Evolutionary conservation across 2,888 invertebrate species (phyloP).

Genomic region (Pristionchus mayeri): DNA sequence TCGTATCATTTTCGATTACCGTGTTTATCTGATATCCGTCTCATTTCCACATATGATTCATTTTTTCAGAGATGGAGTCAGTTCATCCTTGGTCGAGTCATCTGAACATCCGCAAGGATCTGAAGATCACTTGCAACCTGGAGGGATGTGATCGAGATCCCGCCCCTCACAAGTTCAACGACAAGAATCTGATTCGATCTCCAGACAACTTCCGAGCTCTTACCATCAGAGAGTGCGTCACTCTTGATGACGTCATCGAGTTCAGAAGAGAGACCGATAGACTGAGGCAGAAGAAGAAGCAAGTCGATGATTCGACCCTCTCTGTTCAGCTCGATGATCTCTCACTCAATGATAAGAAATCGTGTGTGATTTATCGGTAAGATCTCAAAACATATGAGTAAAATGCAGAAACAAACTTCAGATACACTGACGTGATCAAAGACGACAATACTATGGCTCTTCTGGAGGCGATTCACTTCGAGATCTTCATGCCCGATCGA

Average conservation of each 20-base stretch:
- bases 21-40: too few relatives aligned
- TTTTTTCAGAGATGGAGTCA: too few relatives aligned
- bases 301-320: background rate
- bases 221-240: conserved; percentile 11
- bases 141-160: background rate
- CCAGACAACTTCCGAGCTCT: background rate
- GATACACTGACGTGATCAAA: background rate
- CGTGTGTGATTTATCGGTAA: background rate
- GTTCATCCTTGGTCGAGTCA: too few relatives aligned
- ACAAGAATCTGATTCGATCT: background rate
- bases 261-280: background rate
- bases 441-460: background rate
- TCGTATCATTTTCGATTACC: too few relatives aligned
- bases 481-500: conserved; percentile 14
- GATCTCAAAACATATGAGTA: background rate
- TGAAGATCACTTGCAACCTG: background rate
- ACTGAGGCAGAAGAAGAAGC: background rate
- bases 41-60: too few relatives aligned
- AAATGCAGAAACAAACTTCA: background rate
- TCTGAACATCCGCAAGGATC: background rate
- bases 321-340: background rate
- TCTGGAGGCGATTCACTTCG: conserved; percentile 29
- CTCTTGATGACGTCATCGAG: background rate
- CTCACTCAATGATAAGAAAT: background rate
- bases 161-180: conserved; percentile 22